Base-by-base conservation (phyloP, 2,888 invertebrate species). In the Drosophila kanekoi region DNA sequence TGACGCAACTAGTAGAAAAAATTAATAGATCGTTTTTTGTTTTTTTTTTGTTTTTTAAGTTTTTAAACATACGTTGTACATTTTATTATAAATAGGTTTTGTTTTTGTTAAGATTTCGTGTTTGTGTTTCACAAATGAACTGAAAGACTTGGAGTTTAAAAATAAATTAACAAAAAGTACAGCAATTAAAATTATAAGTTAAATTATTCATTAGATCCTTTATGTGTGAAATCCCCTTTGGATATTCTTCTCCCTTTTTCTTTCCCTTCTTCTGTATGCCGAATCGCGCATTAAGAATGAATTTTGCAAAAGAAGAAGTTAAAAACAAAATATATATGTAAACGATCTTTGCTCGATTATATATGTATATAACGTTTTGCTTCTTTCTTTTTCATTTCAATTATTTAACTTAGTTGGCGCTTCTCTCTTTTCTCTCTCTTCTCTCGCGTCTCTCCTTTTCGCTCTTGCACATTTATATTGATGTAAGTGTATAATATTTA, bases 1-100 rank as follows among this genome's bases (percentile, higher is more conserved):
- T 88, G 64, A 82, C 86, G 88, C 88, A 81, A 88, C 76, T 84
- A 84, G 63, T 81, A 69, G 73, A 81, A 85, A 85, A 71, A 84
- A 56, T 73, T 37, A 73, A 74, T 64, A 54, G 54, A 68, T 33
- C n/a, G n/a, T n/a, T n/a, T n/a, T n/a, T n/a, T n/a, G n/a, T n/a
- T n/a, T n/a, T 64, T 52, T 48, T 72, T 72, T 72, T 18, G 18
- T 1, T 72, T 72, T 18, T 1, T 1, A 18, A 28, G 64, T 54
- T 73, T 78, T 49, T 79, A 86, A 82, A 79, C 60, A 86, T 79
- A 79, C 80, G 80, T 86, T 80, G 58, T 83, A 80, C 53, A 66
- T 65, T 72, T 86, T 61, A 37, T 64, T 65, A 78, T 84, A 77
- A 87, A 80, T 79, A 86, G 60, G 20, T 67, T 63, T 71, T 14